phyloP scores from a whole-genome alignment of 1,140 invertebrate genomes.

The Drosophila pallidifrons region DNA sequence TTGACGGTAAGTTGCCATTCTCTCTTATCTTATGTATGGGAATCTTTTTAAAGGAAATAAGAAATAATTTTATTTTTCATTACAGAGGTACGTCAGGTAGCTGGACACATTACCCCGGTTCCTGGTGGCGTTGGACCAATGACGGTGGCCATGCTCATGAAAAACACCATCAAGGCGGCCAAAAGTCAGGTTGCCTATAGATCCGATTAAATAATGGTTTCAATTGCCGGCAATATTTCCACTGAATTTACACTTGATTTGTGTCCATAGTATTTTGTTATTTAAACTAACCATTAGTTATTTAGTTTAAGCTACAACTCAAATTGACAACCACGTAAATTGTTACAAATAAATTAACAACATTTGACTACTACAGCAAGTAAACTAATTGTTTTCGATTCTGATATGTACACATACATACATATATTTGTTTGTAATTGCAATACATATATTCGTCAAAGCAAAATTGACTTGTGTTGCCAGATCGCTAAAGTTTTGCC shows the following conservation, averaged over 20 bases:
- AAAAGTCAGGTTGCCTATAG: constrained; percentile 71
- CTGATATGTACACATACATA: too few relatives aligned
- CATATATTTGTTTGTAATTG: neutral
- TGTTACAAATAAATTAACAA: constrained; percentile 22
- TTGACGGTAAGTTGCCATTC: constrained; percentile 87
- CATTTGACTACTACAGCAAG: neutral
- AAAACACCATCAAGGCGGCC: constrained; percentile 92
- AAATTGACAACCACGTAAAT: constrained; percentile 9
- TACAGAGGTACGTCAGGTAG: constrained; percentile 90
- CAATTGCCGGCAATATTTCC: constrained; percentile 13
- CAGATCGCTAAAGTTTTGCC: neutral
- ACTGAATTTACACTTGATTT: constrained; percentile 34
- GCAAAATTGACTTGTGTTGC: constrained; percentile 22
- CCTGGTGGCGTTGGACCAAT: constrained; percentile 96
- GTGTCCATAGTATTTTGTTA: constrained; percentile 68
- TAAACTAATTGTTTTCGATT: neutral
- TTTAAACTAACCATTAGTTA: constrained; percentile 48
- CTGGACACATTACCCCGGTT: constrained; percentile 93
- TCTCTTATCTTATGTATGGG: too few relatives aligned
- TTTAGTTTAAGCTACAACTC: constrained; percentile 10
- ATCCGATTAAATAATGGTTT: constrained; percentile 1
- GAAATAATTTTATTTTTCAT: constrained; percentile 51
- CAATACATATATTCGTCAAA: neutral
- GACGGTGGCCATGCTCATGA: constrained; percentile 95
- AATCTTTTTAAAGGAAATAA: too few relatives aligned